These are phyloP conservation scores for Elgonia sp. DNA, from an alignment of 2,888 invertebrate species.

Conservation along the genomic window DNA sequence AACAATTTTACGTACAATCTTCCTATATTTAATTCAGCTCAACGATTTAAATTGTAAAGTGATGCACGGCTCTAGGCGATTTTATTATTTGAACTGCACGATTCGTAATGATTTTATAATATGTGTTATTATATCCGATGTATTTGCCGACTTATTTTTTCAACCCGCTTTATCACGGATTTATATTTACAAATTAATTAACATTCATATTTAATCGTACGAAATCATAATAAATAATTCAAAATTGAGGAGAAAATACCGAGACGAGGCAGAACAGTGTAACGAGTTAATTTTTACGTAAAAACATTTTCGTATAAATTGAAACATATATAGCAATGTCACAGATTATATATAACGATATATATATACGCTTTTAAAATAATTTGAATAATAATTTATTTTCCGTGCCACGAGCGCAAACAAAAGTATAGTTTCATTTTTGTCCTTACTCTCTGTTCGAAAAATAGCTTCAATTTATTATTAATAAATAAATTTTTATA, in stretches of 20 bases:
- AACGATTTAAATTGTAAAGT: not conserved
- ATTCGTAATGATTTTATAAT: not conserved
- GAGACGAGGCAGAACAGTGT: too few relatives aligned
- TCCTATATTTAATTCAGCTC: not conserved
- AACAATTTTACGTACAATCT: conserved; percentile 17
- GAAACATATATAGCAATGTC: too few relatives aligned
- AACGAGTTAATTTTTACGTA: too few relatives aligned
- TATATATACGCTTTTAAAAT: too few relatives aligned
- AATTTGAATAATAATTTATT: too few relatives aligned
- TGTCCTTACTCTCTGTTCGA: too few relatives aligned
- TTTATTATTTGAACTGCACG: not conserved
- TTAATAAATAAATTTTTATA: too few relatives aligned
- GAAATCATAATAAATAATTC: conserved; percentile 7
- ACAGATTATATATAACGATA: too few relatives aligned
- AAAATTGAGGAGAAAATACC: not conserved
- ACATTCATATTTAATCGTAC: not conserved
- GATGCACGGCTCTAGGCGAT: not conserved
- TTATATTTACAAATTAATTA: conserved; percentile 15
- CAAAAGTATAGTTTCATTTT: too few relatives aligned
- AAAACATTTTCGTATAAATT: too few relatives aligned
- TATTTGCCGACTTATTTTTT: not conserved
- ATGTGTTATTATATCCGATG: not conserved
- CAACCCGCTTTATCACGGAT: not conserved
- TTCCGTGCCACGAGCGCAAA: too few relatives aligned
- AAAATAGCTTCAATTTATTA: too few relatives aligned